Percentiles rank a stretch among this genome's conserved stretches.
phyloP scores from a whole-genome alignment of 2,888 invertebrate species.

The Himalopsyche anomala region DNA sequence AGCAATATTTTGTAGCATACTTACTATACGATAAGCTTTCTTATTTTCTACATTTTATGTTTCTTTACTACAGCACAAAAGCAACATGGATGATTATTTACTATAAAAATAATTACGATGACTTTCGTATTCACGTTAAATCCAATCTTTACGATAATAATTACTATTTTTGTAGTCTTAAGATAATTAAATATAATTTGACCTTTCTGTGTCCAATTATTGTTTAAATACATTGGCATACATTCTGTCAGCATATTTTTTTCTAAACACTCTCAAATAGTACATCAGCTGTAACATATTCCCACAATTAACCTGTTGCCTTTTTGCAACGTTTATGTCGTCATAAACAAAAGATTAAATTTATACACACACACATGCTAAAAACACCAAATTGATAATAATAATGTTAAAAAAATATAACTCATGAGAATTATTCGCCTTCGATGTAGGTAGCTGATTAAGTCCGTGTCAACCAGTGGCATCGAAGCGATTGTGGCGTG shows the following conservation, averaged over 20 bases:
- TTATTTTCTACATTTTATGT: too few relatives aligned
- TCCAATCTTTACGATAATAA: too few relatives aligned
- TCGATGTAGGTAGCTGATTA: not conserved
- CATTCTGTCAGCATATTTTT: conserved; percentile 1
- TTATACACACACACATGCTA: not conserved
- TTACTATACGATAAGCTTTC: too few relatives aligned
- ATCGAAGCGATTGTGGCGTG: not conserved
- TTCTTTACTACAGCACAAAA: too few relatives aligned
- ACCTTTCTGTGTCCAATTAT: too few relatives aligned
- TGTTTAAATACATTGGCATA: too few relatives aligned
- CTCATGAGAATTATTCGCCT: not conserved
- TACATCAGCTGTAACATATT: not conserved
- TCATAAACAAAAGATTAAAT: conserved; percentile 35
- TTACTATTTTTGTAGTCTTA: too few relatives aligned
- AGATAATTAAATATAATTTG: too few relatives aligned
- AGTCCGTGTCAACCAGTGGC: not conserved
- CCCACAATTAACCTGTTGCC: conserved; percentile 24
- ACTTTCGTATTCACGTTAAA: too few relatives aligned
- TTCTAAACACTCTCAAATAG: not conserved
- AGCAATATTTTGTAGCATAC: too few relatives aligned
- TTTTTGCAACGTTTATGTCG: conserved; percentile 14
- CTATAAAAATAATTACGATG: too few relatives aligned
- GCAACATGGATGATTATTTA: too few relatives aligned
- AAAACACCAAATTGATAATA: conserved; percentile 39
- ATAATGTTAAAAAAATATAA: conserved; percentile 18